Conservation (phyloP, 2,113 vertebrate genomes). For the Pimephales promelas region DNA sequence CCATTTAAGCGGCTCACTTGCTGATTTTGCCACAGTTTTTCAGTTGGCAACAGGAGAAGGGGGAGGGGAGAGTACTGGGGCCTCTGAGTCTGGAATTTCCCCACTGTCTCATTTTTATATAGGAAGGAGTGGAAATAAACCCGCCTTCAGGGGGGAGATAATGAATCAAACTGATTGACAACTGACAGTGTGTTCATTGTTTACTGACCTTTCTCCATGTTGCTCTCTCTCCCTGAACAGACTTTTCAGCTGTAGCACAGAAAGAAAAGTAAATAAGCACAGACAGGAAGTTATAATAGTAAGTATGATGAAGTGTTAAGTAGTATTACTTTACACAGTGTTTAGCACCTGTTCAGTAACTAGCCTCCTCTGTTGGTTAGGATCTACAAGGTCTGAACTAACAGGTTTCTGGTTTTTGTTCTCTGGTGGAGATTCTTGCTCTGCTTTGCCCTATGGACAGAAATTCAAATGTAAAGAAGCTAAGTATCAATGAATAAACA, state of each 20-base stretch:
- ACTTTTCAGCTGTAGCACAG: slow-evolving; percentile 70
- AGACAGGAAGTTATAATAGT: not conserved
- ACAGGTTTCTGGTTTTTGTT: slow-evolving; percentile 49
- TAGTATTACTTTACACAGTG: not conserved
- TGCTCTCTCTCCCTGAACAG: slow-evolving; percentile 74
- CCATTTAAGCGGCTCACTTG: not conserved
- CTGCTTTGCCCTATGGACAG: slow-evolving; percentile 61
- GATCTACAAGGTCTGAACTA: slow-evolving; percentile 46
- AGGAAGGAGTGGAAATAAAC: not conserved
- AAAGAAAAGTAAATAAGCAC: not conserved
- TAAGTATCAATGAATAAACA: not conserved
- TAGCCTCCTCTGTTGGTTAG: slow-evolving; percentile 70
- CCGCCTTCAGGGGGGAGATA: not conserved
- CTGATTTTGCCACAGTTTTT: slow-evolving; percentile 6
- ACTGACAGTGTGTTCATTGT: not conserved
- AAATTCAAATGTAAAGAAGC: not conserved
- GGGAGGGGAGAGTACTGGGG: not conserved
- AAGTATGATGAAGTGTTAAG: not conserved
- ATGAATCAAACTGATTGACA: not conserved
- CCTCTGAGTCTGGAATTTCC: not conserved
- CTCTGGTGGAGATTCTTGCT: slow-evolving; percentile 36
- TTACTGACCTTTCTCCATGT: slow-evolving; percentile 37
- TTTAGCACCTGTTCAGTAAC: slow-evolving; percentile 77
- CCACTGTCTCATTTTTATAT: slow-evolving; percentile 8
- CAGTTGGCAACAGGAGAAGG: not conserved